Base-by-base conservation (phyloP, 2,888 invertebrate species). In the Nineta flava region DNA sequence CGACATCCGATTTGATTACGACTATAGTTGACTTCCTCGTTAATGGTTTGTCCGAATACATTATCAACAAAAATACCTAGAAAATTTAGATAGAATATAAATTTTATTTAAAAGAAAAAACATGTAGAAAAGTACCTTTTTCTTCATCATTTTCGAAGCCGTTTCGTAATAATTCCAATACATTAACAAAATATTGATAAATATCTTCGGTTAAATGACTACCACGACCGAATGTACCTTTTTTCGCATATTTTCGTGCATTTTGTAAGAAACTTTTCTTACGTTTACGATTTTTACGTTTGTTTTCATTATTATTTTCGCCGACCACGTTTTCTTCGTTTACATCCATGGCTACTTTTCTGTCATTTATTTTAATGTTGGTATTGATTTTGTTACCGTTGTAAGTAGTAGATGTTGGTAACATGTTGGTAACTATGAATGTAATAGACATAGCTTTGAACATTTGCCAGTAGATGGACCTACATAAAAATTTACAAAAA, bases 1-100 rank as follows among this genome's bases (percentile, higher is more conserved):
- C 85, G 71, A 46, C 84, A 87, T 0, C 85, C 86, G 0, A 90
- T 72, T 65, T 90, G 88, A 66, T 91, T 91, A 6, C 81, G 79
- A 0, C 83, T 75, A 40, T 81, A 75, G 40, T 83, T 75, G 0
- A 86, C 65, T 65, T 90, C 90, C 53, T 80, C 75, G 0, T 73
- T 78, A 53, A 73, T 70, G 0, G 83, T 83, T 59, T 83, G 75
- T 54, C 81, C 79, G 50, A 87, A 74, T 0, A 87, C 84, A 61
- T 87, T 88, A 56, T 81, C 78, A 0, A 81, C 82, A 60, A 88
- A 76, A 1, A 75, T 68, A 50, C 64, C 80, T 81, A 67, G 31
- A 74, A 72, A 41, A 52, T 53, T 43, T 15, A 43, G 7, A 26
- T 26, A 17, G 41, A 53, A 21, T 6, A 26, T 26, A 52, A 10